Evolutionary conservation across 2,113 vertebrate species (phyloP).

Genomic region (Tylochromis polylepis): DNA sequence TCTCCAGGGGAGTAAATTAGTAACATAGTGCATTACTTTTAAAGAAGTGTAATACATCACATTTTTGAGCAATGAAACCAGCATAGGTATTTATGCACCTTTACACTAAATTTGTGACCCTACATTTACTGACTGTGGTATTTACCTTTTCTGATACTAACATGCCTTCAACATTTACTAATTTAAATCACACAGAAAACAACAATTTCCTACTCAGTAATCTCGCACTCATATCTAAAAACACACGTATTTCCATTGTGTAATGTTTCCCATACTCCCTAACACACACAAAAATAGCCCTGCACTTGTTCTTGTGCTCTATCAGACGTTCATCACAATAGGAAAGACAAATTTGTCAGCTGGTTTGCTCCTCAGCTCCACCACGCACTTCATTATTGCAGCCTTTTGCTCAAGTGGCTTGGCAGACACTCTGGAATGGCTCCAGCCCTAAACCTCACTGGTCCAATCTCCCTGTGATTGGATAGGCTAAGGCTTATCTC

Average conservation of each 20-base stretch:
- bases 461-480: constrained; percentile 69
- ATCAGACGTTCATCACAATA: not conserved
- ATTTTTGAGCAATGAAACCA: not conserved
- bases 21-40: not conserved
- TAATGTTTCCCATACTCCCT: not conserved
- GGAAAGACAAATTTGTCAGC: constrained; percentile 27
- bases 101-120: not conserved
- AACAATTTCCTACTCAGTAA: not conserved
- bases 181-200: not conserved
- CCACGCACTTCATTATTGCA: constrained; percentile 45
- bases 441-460: constrained; percentile 54
- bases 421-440: constrained; percentile 45
- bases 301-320: not conserved
- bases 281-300: not conserved
- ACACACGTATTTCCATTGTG: not conserved
- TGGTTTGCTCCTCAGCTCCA: constrained; percentile 37
- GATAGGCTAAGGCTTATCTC: constrained; percentile 67
- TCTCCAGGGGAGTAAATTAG: not conserved
- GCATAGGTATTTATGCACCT: not conserved
- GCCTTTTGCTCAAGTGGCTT: constrained; percentile 46
- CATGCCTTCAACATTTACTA: not conserved
- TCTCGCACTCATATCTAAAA: not conserved
- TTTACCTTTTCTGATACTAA: not conserved
- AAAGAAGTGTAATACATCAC: not conserved
- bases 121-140: not conserved